Conservation (phyloP, 2,888 invertebrate genomes). For the Pantelozetes paolii region DNA sequence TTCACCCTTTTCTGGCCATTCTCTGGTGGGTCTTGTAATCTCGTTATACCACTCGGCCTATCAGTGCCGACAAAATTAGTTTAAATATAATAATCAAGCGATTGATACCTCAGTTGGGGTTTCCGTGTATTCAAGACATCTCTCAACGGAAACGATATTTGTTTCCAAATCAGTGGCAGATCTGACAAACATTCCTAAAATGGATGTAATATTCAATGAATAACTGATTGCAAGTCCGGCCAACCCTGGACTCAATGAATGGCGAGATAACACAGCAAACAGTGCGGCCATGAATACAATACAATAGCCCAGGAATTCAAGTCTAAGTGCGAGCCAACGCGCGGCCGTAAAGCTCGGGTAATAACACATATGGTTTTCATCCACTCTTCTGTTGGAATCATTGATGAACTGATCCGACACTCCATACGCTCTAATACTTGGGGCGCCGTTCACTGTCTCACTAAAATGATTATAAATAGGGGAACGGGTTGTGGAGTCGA, state of each 20-base stretch:
- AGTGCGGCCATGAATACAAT: constrained; percentile 59
- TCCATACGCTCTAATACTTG: constrained; percentile 52
- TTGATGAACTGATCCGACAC: constrained; percentile 52
- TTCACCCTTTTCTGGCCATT: constrained; percentile 77
- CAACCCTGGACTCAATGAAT: constrained; percentile 62
- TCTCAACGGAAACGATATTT: constrained; percentile 45
- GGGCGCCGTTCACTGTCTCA: constrained; percentile 57
- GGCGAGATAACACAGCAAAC: constrained; percentile 57
- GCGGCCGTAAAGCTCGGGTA: constrained; percentile 49
- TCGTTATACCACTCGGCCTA: constrained; percentile 50
- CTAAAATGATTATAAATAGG: constrained; percentile 90
- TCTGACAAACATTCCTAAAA: constrained; percentile 41
- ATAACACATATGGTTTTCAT: constrained; percentile 53
- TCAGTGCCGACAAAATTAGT: background rate
- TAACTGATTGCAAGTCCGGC: constrained; percentile 57
- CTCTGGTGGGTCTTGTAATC: constrained; percentile 56
- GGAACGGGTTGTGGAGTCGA: constrained; percentile 87
- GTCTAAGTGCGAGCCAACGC: constrained; percentile 55
- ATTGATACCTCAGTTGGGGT: constrained; percentile 38
- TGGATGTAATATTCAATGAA: constrained; percentile 50
- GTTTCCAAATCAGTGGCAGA: constrained; percentile 42
- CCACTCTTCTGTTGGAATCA: constrained; percentile 58
- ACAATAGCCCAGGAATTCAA: constrained; percentile 58
- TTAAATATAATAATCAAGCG: background rate
- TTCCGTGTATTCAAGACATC: constrained; percentile 44